Base-by-base conservation (phyloP, 2,797 vertebrate species). In the Myotis myotis region DNA sequence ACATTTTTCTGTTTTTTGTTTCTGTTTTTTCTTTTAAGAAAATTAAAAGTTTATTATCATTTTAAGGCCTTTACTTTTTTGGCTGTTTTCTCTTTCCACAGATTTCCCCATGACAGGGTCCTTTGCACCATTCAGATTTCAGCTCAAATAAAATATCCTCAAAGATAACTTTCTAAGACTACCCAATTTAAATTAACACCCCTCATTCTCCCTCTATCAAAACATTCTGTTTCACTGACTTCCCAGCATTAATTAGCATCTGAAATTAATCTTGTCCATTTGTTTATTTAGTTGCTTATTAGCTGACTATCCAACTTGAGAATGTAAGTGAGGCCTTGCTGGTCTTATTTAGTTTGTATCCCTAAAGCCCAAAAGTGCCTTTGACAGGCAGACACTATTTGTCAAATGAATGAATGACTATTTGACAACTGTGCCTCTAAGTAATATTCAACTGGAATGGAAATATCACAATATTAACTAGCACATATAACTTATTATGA, bases 201-300 rank as follows among this genome's bases (percentile, higher is more conserved):
- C 20, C 15, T 83, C 70, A 68, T 95, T 95, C 51, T 90, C 47
- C 70, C 38, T 57, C 66, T 64, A 57, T 71, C 53, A 95, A 95
- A 93, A 47, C 28, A 93, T 74, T 71, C 49, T 82, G 4, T 62
- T 84, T 83, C 79, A 66, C 38, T 87, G n/a, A 89, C 55, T 81
- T 93, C 16, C 76, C 6, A 75, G 28, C 7, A 83, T 79, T 91
- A 93, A 94, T 79, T 81, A 70, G 1, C 12, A 82, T 38, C 11
- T 92, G 68, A 88, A 95, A 87, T 95, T 87, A 94, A 93, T n/a
- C n/a, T 93, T 87, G 36, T 53, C 16, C 3, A 55, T 75, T 87
- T 93, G 76, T 51, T 94, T 79, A 87, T n/a, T 96, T 84, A 68
- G 55, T 70, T 96, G 49, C 30, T 96, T 92, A 64, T 86, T 80